These are phyloP conservation scores for Lasius fuliginosus DNA, from an alignment of 2,888 invertebrate genomes.

Conservation along the genomic window DNA sequence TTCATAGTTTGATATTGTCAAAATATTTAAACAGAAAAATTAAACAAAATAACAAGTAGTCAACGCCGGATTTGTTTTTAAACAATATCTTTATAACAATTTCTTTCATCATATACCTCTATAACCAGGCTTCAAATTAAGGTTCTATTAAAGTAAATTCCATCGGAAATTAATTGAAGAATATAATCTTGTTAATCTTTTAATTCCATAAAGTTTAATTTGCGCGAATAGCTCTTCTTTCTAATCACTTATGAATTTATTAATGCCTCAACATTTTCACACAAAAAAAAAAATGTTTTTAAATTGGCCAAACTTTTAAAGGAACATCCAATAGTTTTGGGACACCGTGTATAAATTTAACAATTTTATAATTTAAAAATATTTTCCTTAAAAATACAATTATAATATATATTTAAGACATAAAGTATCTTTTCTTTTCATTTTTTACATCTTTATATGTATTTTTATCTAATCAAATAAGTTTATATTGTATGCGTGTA, in stretches of 20 bases:
- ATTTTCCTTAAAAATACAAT: background rate
- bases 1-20: background rate
- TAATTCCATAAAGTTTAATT: background rate
- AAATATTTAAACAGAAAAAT: slow-evolving; percentile 1
- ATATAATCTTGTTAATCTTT: background rate
- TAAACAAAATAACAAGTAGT: background rate
- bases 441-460: background rate
- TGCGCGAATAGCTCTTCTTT: background rate
- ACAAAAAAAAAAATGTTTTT: background rate
- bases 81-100: background rate
- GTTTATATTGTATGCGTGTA: background rate
- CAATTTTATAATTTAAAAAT: background rate
- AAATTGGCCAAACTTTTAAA: background rate
- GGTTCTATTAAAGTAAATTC: background rate
- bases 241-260: background rate
- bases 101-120: background rate
- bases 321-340: background rate
- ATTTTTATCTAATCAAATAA: slow-evolving; percentile 1
- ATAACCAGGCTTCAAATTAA: background rate
- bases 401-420: background rate
- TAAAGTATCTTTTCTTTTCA: background rate
- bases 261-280: background rate
- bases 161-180: background rate
- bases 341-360: background rate
- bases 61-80: background rate